Evolutionary conservation across 2,888 invertebrate species (phyloP).

Genomic region (Rhopalosiphum nymphaeae): DNA sequence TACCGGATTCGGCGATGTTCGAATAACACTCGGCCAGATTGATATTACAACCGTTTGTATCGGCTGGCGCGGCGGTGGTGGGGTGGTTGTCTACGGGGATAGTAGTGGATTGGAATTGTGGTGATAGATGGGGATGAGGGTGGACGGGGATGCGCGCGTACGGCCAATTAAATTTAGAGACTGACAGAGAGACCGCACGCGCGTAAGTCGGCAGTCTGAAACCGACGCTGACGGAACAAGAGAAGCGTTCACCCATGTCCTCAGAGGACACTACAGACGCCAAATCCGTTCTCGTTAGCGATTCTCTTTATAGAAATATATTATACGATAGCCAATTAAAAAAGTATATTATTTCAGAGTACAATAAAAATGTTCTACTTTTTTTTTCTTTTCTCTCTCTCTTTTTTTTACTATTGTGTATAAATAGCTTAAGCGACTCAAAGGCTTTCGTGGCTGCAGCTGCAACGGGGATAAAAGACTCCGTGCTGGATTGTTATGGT

Average conservation of each 20-base stretch:
- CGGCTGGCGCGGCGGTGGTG: not conserved
- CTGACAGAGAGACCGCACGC: not conserved
- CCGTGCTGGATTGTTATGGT: not conserved
- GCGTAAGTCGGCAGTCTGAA: not conserved
- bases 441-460: not conserved
- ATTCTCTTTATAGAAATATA: not conserved
- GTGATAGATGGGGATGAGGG: not conserved
- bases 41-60: slow-evolving; percentile 1
- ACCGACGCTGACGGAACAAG: not conserved
- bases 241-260: slow-evolving; percentile 15
- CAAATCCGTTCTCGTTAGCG: slow-evolving; percentile 29
- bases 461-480: not conserved
- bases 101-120: not conserved
- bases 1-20: slow-evolving; percentile 36
- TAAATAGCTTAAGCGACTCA: slow-evolving; percentile 23
- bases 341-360: slow-evolving; percentile 23
- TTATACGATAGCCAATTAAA: slow-evolving; percentile 51
- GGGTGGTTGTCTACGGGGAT: not conserved
- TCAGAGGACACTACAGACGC: not conserved
- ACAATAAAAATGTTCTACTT: not conserved
- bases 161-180: slow-evolving; percentile 38
- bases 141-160: not conserved
- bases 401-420: slow-evolving; percentile 8
- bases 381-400: not conserved
- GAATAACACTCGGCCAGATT: slow-evolving; percentile 50